Conservation (phyloP, 2,797 vertebrate genomes). For the Sebastes jordani region DNA sequence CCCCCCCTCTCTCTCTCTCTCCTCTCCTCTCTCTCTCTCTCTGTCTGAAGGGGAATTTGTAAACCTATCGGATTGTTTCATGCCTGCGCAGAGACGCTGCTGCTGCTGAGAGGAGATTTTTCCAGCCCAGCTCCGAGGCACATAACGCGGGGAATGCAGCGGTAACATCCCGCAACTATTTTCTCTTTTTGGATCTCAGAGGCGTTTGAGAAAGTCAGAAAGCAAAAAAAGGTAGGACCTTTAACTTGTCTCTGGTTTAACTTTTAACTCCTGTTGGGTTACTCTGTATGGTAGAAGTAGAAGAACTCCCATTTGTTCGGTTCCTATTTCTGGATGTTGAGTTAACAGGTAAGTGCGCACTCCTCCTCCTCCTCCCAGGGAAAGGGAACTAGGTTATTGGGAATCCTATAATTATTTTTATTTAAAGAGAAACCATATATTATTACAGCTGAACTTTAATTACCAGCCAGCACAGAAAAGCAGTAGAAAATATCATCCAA, state of each 20-base stretch:
- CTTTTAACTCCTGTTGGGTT: constrained; percentile 67
- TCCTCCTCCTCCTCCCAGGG: constrained; percentile 25
- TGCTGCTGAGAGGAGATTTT: constrained; percentile 40
- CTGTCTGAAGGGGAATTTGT: constrained; percentile 27
- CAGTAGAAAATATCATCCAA: constrained; percentile 26
- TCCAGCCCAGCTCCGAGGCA: constrained; percentile 38
- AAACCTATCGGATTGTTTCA: constrained; percentile 56
- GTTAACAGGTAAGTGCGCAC: constrained; percentile 75
- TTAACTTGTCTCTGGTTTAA: constrained; percentile 55
- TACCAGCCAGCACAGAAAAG: constrained; percentile 39
- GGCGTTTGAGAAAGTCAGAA: constrained; percentile 18
- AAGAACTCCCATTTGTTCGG: constrained; percentile 26
- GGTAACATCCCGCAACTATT: constrained; percentile 72
- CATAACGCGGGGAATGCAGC: constrained; percentile 70
- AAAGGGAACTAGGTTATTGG: constrained; percentile 17
- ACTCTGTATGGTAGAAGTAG: constrained; percentile 39
- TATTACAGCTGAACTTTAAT: constrained; percentile 47
- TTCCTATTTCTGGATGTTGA: constrained; percentile 72
- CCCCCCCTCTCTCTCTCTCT: background rate
- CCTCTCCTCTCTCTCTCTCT: no score
- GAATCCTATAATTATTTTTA: constrained; percentile 62
- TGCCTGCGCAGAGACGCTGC: constrained; percentile 35
- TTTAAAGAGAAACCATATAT: constrained; percentile 28
- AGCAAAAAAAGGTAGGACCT: constrained; percentile 55
- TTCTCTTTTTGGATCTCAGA: background rate